Evolutionary conservation across 2,113 vertebrate species (phyloP).

Genomic region (Scartelaos histophorus): DNA sequence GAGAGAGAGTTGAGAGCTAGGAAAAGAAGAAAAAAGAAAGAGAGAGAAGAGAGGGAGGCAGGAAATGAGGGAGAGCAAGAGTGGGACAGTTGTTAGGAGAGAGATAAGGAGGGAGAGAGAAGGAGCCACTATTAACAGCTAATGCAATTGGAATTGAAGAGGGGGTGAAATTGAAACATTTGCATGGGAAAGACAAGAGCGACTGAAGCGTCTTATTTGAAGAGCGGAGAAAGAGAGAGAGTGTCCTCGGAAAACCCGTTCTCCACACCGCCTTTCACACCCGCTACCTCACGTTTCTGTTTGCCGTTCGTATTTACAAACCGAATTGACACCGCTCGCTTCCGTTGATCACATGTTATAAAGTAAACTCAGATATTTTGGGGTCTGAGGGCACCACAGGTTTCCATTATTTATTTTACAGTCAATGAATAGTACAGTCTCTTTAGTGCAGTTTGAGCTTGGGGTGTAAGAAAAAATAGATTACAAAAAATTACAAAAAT

Average conservation of each 20-base stretch:
- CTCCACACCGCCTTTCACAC: background rate
- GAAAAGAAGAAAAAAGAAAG: background rate
- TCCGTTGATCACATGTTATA: too few species aligned
- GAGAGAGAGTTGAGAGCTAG: too few species aligned
- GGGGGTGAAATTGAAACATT: slow-evolving; percentile 35
- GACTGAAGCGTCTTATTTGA: background rate
- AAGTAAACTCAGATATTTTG: too few species aligned
- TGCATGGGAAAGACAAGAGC: slow-evolving; percentile 20
- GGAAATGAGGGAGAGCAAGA: slow-evolving; percentile 7
- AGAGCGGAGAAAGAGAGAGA: background rate
- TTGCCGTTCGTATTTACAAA: background rate
- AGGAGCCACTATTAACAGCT: background rate
- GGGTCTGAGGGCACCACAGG: too few species aligned
- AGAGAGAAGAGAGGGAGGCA: background rate
- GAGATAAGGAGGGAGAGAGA: background rate
- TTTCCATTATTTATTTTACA: too few species aligned
- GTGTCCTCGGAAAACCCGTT: background rate
- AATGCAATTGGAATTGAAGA: slow-evolving; percentile 31
- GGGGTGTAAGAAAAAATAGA: too few species aligned
- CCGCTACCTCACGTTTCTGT: background rate
- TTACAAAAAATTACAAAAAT: too few species aligned
- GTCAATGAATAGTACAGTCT: too few species aligned
- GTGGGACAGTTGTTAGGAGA: background rate
- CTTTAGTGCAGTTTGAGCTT: too few species aligned
- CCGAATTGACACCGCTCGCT: background rate